These are phyloP conservation scores for Hippoglossus stenolepis DNA, from an alignment of 2,113 vertebrate genomes.

Conservation along the genomic window DNA sequence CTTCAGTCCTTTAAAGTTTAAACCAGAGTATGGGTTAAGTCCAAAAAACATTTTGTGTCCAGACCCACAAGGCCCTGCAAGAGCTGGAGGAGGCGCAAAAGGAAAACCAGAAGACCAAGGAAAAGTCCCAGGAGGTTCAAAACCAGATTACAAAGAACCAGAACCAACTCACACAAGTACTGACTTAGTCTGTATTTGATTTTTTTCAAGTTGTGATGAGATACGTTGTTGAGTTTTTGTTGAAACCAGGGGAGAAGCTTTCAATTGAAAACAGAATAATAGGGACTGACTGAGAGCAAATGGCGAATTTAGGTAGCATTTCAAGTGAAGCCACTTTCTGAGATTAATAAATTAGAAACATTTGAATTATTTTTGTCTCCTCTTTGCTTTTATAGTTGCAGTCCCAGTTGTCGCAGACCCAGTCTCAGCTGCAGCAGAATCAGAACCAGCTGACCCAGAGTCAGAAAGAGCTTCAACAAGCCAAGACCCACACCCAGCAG, in stretches of 20 bases:
- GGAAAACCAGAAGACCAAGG: slow-evolving; percentile 71
- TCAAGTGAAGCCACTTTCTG: neutral
- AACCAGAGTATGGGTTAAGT: neutral
- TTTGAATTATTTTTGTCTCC: neutral
- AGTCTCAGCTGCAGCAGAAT: slow-evolving; percentile 71
- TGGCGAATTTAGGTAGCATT: neutral
- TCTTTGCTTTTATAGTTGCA: slow-evolving; percentile 58
- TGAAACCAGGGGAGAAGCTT: neutral
- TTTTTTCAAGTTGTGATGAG: neutral
- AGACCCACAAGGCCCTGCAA: slow-evolving; percentile 86
- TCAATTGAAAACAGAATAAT: neutral
- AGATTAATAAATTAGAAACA: neutral
- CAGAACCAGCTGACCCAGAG: slow-evolving; percentile 70
- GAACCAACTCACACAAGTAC: slow-evolving; percentile 67
- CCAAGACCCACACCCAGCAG: slow-evolving; percentile 82
- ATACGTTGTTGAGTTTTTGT: neutral
- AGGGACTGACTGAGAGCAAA: neutral
- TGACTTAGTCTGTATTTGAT: neutral
- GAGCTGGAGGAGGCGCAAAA: slow-evolving; percentile 67
- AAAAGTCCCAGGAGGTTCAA: slow-evolving; percentile 68
- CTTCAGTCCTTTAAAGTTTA: neutral
- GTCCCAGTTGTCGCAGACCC: slow-evolving; percentile 66
- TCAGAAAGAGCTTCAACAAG: slow-evolving; percentile 75
- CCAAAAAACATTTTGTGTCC: neutral
- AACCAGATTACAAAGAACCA: slow-evolving; percentile 64